Base-by-base conservation (phyloP, 2,113 vertebrate genomes). In the Eira barbara region DNA sequence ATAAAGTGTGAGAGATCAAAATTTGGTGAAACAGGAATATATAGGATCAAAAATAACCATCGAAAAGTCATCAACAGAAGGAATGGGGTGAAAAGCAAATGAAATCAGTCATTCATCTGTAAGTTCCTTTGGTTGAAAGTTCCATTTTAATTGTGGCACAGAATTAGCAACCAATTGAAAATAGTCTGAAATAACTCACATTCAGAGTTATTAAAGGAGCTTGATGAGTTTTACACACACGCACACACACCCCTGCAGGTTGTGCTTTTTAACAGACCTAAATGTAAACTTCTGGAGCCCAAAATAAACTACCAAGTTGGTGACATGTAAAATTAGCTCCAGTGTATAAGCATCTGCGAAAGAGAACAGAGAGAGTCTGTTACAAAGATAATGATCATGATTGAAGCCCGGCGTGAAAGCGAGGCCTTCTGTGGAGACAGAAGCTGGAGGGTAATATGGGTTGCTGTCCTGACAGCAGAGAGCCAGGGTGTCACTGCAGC, bases 261-360 rank as follows among this genome's bases (percentile, higher is more conserved):
- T 93, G 81, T 91, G 29, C 47, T 93, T 96, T 95, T 95, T 55
- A 74, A 42, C 47, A 84, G 91, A 91, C n/a, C 61, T 94, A 76
- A 88, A 67, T 27, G 34, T n/a, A 98, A 97, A 93, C 90, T 97
- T 97, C 92, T 97, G 65, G 31, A 85, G 95, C 13, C 84, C 74
- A 20, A 97, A 83, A 89, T 95, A 97, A 94, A 96, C 39, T 17
- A 61, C 65, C 76, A 39, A 84, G 45, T 97, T 96, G 93, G 49
- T 89, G 52, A 34, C 71, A 47, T 85, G 69, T 96, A 98, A 98
- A 98, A 84, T 55, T 86, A 94, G 96, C 80, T 79, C 81, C 49
- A 91, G 69, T 80, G 27, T 71, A 94, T 82, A 97, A 93, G n/a
- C 18, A 7, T 95, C 42, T 97, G 96, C 63, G 71, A 84, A 81